Base-by-base conservation (phyloP, 2,888 invertebrate genomes). In the Dendrolimus pini region DNA sequence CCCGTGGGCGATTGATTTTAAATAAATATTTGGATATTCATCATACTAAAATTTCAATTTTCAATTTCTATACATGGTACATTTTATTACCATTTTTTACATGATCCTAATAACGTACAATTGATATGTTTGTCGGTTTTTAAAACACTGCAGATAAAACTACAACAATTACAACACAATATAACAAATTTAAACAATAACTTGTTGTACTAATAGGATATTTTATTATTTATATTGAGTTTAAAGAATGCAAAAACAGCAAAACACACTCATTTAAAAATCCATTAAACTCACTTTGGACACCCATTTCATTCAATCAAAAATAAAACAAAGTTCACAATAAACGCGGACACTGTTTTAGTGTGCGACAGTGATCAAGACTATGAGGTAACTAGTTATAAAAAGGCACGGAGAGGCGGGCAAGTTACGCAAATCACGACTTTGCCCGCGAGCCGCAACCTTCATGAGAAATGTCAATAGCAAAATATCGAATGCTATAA, bases 391-490 rank as follows among this genome's bases (percentile, higher is more conserved):
- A 82, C 80, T 82, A 72, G 75, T 67, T 72, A 80, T 77, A 82
- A 84, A 83, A 84, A 82, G 77, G 72, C 75, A 73, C 78, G 75
- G 70, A 73, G 68, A 69, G 71, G 67, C 70, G 69, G 77, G 80
- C 76, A 72, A 79, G 81, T 89, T 87, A 85, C 87, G 85, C 89
- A 87, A 88, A 88, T 84, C 87, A 87, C 87, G 86, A 87, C 84
- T 73, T 65, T 59, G 60, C 59, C 62, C 63, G 75, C 77, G 62
- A 63, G 61, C 66, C 69, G 78, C 81, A 84, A 82, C 89, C 89
- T 89, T 89, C 87, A 78, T 75, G 75, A 77, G 81, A 84, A 89
- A 89, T 89, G 89, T 89, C 89, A 89, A 89, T 87, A 88, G 80
- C 81, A 74, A 74, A 76, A 77, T 81, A 77, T 78, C 77, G 78